Evolutionary conservation across 2,797 vertebrate genomes (phyloP).

Genomic region (Acomys russatus): DNA sequence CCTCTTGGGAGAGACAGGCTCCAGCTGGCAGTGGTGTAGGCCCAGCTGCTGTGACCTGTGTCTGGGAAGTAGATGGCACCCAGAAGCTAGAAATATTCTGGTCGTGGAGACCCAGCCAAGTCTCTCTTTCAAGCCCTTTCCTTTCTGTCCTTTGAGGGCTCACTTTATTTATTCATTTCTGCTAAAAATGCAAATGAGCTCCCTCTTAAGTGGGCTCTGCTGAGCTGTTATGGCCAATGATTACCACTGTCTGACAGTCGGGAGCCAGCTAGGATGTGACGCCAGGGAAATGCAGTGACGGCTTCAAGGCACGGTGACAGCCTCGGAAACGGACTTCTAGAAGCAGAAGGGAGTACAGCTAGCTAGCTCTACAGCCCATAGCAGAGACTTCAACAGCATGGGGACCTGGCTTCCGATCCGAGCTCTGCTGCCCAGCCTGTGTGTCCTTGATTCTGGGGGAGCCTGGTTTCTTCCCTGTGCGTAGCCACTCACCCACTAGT

Average conservation of each 20-base stretch:
- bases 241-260: background rate
- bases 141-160: conserved; percentile 50
- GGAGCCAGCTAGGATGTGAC: conserved; percentile 40
- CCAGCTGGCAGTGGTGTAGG: background rate
- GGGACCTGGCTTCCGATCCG: background rate
- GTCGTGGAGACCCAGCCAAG: conserved; percentile 26
- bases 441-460: background rate
- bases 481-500: background rate
- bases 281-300: background rate
- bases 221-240: conserved; percentile 38
- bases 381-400: background rate
- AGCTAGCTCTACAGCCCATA: background rate
- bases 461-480: background rate
- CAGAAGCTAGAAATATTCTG: conserved; percentile 27
- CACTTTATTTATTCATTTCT: conserved; percentile 1
- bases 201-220: conserved; percentile 47
- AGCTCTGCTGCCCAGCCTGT: background rate
- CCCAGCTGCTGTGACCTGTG: conserved; percentile 36
- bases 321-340: conserved; percentile 43
- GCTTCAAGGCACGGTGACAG: background rate
- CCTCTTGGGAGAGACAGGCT: background rate
- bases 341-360: background rate
- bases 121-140: conserved; percentile 43
- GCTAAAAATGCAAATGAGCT: conserved; percentile 70
- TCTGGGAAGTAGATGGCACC: conserved; percentile 38